phyloP scores from a whole-genome alignment of 2,888 invertebrate genomes.

The Nomada flava region DNA sequence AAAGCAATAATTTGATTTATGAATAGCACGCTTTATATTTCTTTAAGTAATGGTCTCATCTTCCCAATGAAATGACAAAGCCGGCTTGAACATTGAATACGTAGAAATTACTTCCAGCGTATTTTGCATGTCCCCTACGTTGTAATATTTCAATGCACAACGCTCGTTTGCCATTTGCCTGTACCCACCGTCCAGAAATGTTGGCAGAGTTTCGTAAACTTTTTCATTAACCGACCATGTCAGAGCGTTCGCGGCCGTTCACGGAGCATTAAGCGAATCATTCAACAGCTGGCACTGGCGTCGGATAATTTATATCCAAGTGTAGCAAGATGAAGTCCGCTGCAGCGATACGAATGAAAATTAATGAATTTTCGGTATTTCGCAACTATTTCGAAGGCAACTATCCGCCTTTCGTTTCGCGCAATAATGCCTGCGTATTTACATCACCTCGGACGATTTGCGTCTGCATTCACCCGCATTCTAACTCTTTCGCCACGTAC shows the following conservation, averaged over 20 bases:
- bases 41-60: neutral
- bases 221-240: conserved; percentile 31
- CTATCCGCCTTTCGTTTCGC: no score
- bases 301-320: conserved; percentile 75
- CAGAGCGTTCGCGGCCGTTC: conserved; percentile 59
- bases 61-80: neutral
- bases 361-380: conserved; percentile 81
- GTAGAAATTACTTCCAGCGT: neutral
- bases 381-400: conserved; percentile 42
- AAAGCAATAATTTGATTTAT: neutral
- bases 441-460: conserved; percentile 16
- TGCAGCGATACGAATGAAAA: conserved; percentile 61
- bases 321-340: conserved; percentile 52
- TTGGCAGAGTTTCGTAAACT: conserved; percentile 37
- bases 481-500: neutral
- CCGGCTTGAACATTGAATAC: neutral
- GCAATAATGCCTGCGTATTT: conserved; percentile 9
- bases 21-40: neutral
- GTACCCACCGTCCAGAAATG: neutral
- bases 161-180: conserved; percentile 13
- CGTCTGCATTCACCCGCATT: conserved; percentile 1
- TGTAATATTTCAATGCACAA: neutral
- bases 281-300: conserved; percentile 75
- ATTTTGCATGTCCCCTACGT: neutral
- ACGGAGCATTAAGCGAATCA: conserved; percentile 76